Evolutionary conservation across 2,797 vertebrate species (phyloP).

Genomic region (Heliangelus exortis): DNA sequence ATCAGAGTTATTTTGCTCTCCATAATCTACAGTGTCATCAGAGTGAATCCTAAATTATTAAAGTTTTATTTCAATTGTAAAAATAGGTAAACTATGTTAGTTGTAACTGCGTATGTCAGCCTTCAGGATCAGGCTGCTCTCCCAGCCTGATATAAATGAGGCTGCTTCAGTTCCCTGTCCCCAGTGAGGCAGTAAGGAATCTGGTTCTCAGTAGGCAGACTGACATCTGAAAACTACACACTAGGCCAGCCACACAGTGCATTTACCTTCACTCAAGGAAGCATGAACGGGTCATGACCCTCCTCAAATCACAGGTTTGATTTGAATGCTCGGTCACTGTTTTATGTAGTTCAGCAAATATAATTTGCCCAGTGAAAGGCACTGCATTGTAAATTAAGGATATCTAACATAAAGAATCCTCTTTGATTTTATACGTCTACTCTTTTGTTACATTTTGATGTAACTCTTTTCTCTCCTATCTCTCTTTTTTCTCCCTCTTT

Average conservation of each 20-base stretch:
- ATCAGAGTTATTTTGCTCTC: neutral
- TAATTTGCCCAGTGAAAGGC: neutral
- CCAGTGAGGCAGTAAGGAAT: neutral
- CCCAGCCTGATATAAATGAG: neutral
- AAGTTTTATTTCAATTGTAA: neutral
- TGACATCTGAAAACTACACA: accelerated
- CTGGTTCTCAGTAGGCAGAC: neutral
- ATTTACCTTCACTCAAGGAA: neutral
- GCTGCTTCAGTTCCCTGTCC: neutral
- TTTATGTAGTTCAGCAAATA: neutral
- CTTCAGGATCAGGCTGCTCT: neutral
- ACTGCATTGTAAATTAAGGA: neutral
- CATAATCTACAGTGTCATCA: neutral
- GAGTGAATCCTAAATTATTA: neutral
- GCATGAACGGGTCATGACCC: neutral
- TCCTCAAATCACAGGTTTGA: neutral
- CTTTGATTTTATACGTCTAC: neutral
- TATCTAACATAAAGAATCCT: neutral
- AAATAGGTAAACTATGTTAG: neutral
- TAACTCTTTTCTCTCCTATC: too few relatives aligned
- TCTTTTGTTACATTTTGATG: neutral
- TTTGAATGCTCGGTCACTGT: neutral
- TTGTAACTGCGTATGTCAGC: neutral
- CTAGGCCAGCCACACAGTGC: accelerated
- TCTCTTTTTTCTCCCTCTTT: too few relatives aligned